Base-by-base conservation (phyloP, 1,140 invertebrate genomes). In the Copidosoma floridanum region DNA sequence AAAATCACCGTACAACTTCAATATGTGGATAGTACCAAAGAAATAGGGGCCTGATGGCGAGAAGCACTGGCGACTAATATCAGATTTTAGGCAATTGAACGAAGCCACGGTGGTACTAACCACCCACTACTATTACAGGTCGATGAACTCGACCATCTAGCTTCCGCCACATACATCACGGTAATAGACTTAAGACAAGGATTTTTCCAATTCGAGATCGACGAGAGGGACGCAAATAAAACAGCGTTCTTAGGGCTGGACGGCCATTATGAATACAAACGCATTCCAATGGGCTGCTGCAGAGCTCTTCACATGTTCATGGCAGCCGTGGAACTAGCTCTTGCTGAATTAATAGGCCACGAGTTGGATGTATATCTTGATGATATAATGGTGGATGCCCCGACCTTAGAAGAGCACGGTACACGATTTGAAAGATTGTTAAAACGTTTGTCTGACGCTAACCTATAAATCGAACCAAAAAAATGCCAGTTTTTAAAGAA, bases 111-210 rank as follows among this genome's bases (percentile, higher is more conserved):
- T 68, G 0, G 56, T 82, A 84, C 60, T 67, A 68, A 16, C 85
- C 78, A 65, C 83, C 84, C 0, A 48, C 86, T 8, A 83, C 84
- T 0, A 74, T 81, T 43, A 81, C 83, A 6, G 68, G 41, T 72
- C 6, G 74, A 81, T 8, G 72, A 71, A 23, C 18, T 69, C 10
- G 69, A 81, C 51, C 61, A 65, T 12, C 46, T 83, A 23, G 68
- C 65, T 8, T 68, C 66, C 3, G 54, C 66, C 6, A 66, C 64
- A 35, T 77, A 68, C 40, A 47, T 81, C 81, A 64, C 70, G 6
- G 65, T 70, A 0, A 55, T 82, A 1, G 81, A 83, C 67, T 61
- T 84, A 32, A 70, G 66, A 4, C 72, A 65, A 35, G 85, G 84
- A 3, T 85, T 81, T 67, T 80, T 73, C 68, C 82, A 85, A 68